phyloP scores from a whole-genome alignment of 2,797 vertebrate species.

The Falco peregrinus region DNA sequence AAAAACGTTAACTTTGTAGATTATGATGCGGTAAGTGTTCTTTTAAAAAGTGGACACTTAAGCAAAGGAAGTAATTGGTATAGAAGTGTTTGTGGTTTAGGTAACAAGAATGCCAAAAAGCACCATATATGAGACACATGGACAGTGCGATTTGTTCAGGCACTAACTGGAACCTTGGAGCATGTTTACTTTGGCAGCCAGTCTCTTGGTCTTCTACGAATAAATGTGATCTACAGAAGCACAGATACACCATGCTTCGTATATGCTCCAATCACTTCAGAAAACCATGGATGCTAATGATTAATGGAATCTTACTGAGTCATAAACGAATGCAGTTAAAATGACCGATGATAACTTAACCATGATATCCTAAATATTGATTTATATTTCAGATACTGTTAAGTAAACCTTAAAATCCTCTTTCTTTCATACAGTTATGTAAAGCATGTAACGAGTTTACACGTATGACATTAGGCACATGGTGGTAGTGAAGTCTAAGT shows the following conservation, averaged over 20 bases:
- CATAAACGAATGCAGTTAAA: neutral
- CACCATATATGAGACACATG: neutral
- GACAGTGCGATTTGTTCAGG: neutral
- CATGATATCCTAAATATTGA: too few species aligned
- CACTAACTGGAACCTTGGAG: neutral
- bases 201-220: neutral
- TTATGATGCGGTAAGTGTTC: constrained; percentile 25
- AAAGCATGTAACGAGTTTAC: neutral
- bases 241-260: neutral
- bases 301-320: neutral
- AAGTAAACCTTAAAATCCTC: neutral
- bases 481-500: neutral
- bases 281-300: neutral
- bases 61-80: constrained; percentile 28
- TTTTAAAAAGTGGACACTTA: constrained; percentile 46
- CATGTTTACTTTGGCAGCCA: neutral
- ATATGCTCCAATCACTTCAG: neutral
- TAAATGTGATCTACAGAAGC: neutral
- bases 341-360: neutral
- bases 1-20: constrained; percentile 26
- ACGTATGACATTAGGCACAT: neutral
- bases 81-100: constrained; percentile 28
- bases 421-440: neutral
- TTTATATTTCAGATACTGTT: neutral
- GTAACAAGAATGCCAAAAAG: constrained; percentile 1